phyloP scores from a whole-genome alignment of 1,140 invertebrate species.

The Lineus longissimus region DNA sequence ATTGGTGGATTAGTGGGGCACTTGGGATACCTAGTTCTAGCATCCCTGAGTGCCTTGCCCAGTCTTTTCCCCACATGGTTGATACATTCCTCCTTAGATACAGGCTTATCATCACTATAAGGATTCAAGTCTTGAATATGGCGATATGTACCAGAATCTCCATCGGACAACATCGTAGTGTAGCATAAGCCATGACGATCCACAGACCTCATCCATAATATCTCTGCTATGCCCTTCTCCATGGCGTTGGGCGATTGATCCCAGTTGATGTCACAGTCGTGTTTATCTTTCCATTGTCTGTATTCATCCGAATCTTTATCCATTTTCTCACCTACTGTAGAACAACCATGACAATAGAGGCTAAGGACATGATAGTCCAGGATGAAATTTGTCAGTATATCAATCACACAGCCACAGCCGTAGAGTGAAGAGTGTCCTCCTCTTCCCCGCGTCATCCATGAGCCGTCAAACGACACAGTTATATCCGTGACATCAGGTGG shows the following conservation, averaged over 20 bases:
- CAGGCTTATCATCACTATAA: background rate
- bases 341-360: background rate
- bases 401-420: background rate
- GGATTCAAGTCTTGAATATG: background rate
- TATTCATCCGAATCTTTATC: background rate
- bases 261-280: background rate
- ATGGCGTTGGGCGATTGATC: background rate
- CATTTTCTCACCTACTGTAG: background rate
- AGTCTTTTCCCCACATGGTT: background rate
- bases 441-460: background rate
- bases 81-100: background rate
- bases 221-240: background rate
- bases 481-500: background rate
- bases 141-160: background rate
- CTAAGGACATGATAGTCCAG: background rate
- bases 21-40: too few species aligned
- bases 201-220: background rate
- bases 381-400: background rate
- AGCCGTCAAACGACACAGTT: background rate
- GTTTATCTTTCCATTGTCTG: background rate
- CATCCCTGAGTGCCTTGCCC: background rate
- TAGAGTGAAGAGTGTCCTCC: background rate
- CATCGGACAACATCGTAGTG: background rate
- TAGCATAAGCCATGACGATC: background rate
- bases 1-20: too few species aligned